These are phyloP conservation scores for Hofmannophila pseudospretella DNA, from an alignment of 2,888 invertebrate species.

Conservation along the genomic window DNA sequence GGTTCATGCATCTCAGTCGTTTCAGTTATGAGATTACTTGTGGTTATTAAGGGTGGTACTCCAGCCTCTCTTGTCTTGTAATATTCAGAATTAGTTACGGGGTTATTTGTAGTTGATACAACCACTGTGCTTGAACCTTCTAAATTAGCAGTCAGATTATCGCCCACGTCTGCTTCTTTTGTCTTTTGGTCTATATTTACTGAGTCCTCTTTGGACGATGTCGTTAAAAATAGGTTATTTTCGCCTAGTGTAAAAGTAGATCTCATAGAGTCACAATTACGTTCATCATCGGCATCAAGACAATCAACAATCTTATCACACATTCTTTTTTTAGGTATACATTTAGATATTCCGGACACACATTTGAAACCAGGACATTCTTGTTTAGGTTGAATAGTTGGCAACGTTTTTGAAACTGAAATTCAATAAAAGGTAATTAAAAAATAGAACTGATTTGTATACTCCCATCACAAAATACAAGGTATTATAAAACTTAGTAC, in stretches of 20 bases:
- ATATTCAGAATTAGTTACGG: too few species aligned
- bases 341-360: slow-evolving; percentile 80
- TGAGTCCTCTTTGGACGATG: slow-evolving; percentile 4
- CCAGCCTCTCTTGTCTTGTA: too few species aligned
- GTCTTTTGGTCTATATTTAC: slow-evolving; percentile 3
- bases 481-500: too few species aligned
- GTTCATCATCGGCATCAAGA: slow-evolving; percentile 88
- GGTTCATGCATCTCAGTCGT: not conserved
- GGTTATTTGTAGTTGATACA: not conserved
- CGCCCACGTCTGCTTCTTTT: slow-evolving; percentile 1
- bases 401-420: slow-evolving; percentile 67
- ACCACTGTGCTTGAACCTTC: not conserved
- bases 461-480: too few species aligned
- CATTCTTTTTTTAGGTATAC: slow-evolving; percentile 80
- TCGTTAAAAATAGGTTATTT: slow-evolving; percentile 12
- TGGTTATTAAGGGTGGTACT: too few species aligned
- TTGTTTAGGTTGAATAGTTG: slow-evolving; percentile 71
- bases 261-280: slow-evolving; percentile 72
- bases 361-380: slow-evolving; percentile 87
- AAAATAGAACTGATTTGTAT: not conserved
- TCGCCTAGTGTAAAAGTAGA: slow-evolving; percentile 14
- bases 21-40: too few species aligned
- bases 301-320: slow-evolving; percentile 89
- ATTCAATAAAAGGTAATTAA: slow-evolving; percentile 4
- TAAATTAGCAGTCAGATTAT: not conserved